Evolutionary conservation across 2,113 vertebrate genomes (phyloP).

Genomic region (Cyphotilapia sp.): DNA sequence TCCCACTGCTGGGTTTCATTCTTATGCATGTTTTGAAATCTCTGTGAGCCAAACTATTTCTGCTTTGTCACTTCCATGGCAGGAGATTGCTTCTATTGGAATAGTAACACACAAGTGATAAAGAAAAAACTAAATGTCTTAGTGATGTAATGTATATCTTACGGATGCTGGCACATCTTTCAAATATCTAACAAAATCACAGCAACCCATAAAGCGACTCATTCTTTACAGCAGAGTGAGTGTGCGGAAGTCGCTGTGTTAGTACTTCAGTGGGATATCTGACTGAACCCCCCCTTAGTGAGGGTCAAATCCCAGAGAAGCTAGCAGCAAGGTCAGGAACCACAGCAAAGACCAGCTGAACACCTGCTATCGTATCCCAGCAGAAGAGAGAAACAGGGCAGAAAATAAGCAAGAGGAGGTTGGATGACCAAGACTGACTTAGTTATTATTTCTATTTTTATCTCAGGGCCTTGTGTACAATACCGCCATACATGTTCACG

Average conservation of each 20-base stretch:
- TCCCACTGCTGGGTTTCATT: neutral
- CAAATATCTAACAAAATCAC: neutral
- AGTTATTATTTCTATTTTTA: neutral
- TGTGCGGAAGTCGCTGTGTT: neutral
- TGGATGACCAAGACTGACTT: neutral
- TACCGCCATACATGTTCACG: neutral
- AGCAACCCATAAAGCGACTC: neutral
- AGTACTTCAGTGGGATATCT: neutral
- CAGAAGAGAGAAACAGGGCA: neutral
- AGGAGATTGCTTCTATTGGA: neutral
- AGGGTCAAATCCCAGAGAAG: constrained; percentile 30
- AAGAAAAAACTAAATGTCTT: neutral
- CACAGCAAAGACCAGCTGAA: neutral
- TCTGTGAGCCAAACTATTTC: neutral
- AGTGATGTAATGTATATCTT: neutral
- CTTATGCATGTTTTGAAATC: neutral
- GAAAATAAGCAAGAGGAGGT: neutral
- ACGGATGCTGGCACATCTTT: neutral
- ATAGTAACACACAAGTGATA: neutral
- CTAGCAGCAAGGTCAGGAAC: constrained; percentile 46
- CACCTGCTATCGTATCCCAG: neutral
- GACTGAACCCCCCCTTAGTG: neutral
- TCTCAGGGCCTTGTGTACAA: neutral
- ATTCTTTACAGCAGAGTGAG: neutral
- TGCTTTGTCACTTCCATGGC: neutral